Conservation (phyloP, 2,797 vertebrate species). For the Notolepis coatsorum region DNA sequence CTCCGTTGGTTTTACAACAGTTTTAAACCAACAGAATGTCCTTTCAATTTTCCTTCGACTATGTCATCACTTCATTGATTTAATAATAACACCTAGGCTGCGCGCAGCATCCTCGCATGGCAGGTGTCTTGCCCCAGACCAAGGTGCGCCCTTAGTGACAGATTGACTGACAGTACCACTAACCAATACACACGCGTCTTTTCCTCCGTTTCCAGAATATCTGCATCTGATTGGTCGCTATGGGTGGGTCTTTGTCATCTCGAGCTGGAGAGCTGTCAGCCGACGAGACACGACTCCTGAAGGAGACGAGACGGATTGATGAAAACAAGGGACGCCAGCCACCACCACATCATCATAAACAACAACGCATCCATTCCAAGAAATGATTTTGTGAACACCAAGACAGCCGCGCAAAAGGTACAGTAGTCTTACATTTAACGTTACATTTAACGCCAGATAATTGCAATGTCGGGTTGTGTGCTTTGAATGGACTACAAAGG, state of each 20-base stretch:
- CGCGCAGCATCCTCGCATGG: constrained; percentile 71
- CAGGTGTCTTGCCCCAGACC: constrained; percentile 71
- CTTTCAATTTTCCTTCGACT: neutral
- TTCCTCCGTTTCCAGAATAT: constrained; percentile 37
- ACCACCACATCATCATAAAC: too few relatives aligned
- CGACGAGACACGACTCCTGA: constrained; percentile 69
- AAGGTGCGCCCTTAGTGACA: constrained; percentile 59
- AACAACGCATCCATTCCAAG: constrained; percentile 53
- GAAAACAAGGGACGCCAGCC: constrained; percentile 58
- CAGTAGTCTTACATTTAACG: too few relatives aligned
- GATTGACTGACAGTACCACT: constrained; percentile 36
- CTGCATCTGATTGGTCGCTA: constrained; percentile 78
- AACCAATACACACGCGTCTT: constrained; percentile 59
- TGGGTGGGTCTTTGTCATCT: constrained; percentile 75
- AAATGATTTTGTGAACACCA: constrained; percentile 66
- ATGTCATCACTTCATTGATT: constrained; percentile 7
- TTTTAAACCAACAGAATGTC: too few relatives aligned
- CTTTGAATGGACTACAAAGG: constrained; percentile 52
- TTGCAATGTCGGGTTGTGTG: constrained; percentile 3
- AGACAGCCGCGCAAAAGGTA: constrained; percentile 69
- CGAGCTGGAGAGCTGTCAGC: constrained; percentile 70
- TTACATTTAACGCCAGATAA: constrained; percentile 8
- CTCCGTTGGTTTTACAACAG: too few relatives aligned
- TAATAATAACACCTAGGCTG: constrained; percentile 45
- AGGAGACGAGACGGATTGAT: constrained; percentile 71